phyloP scores from a whole-genome alignment of 37 sponge, comb jelly and placozoan genomes.

The Amphimedon queenslandica region DNA sequence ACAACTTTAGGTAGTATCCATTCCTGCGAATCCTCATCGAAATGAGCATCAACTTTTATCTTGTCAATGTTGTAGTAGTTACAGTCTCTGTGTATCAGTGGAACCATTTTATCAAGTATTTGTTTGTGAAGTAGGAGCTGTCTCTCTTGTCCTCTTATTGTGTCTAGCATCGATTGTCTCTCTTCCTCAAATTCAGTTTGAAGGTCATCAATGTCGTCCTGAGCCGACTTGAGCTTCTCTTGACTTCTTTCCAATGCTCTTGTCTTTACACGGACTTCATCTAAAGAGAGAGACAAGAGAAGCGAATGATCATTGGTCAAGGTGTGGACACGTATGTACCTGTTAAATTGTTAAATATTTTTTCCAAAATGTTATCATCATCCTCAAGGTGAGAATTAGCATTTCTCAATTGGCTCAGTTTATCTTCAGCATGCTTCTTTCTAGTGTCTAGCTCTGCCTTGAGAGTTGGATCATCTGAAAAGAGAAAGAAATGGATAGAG shows the following conservation, averaged over 20 bases:
- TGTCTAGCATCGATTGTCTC: conserved; percentile 84
- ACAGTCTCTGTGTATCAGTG: conserved; percentile 84
- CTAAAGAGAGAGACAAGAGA: conserved; percentile 17
- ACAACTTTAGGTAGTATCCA: conserved; percentile 74
- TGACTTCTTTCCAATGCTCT: conserved; percentile 29
- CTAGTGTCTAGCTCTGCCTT: conserved; percentile 42
- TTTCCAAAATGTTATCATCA: conserved; percentile 72
- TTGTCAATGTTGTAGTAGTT: conserved; percentile 96
- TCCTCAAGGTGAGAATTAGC: not conserved
- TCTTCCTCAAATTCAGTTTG: conserved; percentile 85
- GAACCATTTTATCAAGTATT: conserved; percentile 60
- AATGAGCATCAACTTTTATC: conserved; percentile 61
- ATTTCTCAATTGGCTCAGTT: conserved; percentile 9
- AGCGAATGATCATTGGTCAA: not conserved
- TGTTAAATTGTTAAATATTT: conserved; percentile 77
- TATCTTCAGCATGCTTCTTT: conserved; percentile 38
- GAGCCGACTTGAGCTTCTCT: conserved; percentile 41
- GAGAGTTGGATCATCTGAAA: conserved; percentile 30
- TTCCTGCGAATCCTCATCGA: conserved; percentile 54
- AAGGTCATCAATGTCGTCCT: conserved; percentile 83
- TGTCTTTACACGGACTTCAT: conserved; percentile 73
- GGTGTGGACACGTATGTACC: conserved; percentile 13
- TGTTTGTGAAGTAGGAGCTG: conserved; percentile 69
- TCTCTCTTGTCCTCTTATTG: conserved; percentile 65
- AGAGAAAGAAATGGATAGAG: not conserved